Percentiles rank a stretch among this genome's conserved stretches.
phyloP scores from a whole-genome alignment of 2,113 vertebrate species.

The Carlito syrichta region DNA sequence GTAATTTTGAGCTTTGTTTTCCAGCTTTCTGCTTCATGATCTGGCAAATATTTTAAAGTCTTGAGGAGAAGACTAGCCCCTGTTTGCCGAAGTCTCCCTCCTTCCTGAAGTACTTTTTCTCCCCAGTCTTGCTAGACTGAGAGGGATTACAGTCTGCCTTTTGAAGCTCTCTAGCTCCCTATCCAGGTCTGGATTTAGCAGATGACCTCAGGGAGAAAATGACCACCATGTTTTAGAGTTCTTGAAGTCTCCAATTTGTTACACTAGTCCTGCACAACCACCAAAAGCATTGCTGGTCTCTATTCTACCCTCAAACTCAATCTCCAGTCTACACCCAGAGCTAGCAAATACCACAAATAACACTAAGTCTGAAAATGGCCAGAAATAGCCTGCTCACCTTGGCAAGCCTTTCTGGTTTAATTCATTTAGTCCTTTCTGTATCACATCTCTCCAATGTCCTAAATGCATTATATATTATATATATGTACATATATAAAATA shows the following conservation, averaged over 20 bases:
- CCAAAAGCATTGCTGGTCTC: not conserved
- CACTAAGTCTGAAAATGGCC: not conserved
- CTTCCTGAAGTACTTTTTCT: not conserved
- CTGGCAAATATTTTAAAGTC: not conserved
- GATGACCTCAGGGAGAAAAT: not conserved
- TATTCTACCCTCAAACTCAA: not conserved
- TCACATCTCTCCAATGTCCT: not conserved
- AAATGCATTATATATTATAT: not conserved
- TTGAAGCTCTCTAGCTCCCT: not conserved
- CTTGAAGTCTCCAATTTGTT: not conserved
- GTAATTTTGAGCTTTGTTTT: not conserved
- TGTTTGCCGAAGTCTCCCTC: not conserved
- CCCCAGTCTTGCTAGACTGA: not conserved
- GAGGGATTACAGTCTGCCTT: not conserved
- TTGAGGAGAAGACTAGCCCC: not conserved
- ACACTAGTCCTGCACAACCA: not conserved
- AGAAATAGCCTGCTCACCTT: not conserved
- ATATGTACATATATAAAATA: not conserved
- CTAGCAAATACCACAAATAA: not conserved
- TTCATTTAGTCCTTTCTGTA: not conserved
- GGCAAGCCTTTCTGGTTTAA: not conserved
- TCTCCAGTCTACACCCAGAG: not conserved
- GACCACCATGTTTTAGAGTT: not conserved
- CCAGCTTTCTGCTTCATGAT: not conserved
- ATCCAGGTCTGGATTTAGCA: not conserved